Percentiles rank a stretch among this genome's conserved stretches.
Evolutionary conservation across 1,140 invertebrate species (phyloP).

Genomic region (Eurytemora carolleeae): DNA sequence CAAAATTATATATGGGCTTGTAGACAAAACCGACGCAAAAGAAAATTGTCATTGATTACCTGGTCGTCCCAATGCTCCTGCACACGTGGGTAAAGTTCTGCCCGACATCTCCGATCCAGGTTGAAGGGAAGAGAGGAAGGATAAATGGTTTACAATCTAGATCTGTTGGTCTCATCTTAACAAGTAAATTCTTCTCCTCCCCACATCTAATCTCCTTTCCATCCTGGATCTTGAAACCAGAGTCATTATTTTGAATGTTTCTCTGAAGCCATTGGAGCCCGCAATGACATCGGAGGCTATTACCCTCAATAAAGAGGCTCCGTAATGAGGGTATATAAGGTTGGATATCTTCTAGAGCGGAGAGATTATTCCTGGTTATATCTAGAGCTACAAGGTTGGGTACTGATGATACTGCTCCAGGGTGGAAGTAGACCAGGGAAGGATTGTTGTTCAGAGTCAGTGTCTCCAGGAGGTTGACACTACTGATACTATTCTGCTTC

Average conservation of each 20-base stretch:
- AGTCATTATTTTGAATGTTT: neutral
- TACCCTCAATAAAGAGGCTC: neutral
- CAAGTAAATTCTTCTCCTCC: neutral
- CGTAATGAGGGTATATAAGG: neutral
- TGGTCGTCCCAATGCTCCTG: too few relatives aligned
- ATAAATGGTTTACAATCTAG: conserved; percentile 11
- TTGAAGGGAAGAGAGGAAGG: conserved; percentile 2
- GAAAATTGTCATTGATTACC: too few relatives aligned
- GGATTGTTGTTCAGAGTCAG: neutral
- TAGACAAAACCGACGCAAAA: too few relatives aligned
- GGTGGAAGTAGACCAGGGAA: neutral
- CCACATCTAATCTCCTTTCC: neutral
- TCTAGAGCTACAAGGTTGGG: neutral
- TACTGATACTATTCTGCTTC: neutral
- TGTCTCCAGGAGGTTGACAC: neutral
- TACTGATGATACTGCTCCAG: neutral
- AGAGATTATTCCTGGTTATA: conserved; percentile 7
- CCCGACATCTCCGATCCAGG: neutral
- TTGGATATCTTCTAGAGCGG: conserved; percentile 2
- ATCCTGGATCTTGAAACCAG: neutral
- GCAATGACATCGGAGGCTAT: neutral
- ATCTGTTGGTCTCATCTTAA: neutral
- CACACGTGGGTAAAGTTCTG: conserved; percentile 8
- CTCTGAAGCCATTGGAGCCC: neutral
- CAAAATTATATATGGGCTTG: too few relatives aligned